These are phyloP conservation scores for Anaspis maculata DNA, from an alignment of 2,888 invertebrate species.

Conservation along the genomic window DNA sequence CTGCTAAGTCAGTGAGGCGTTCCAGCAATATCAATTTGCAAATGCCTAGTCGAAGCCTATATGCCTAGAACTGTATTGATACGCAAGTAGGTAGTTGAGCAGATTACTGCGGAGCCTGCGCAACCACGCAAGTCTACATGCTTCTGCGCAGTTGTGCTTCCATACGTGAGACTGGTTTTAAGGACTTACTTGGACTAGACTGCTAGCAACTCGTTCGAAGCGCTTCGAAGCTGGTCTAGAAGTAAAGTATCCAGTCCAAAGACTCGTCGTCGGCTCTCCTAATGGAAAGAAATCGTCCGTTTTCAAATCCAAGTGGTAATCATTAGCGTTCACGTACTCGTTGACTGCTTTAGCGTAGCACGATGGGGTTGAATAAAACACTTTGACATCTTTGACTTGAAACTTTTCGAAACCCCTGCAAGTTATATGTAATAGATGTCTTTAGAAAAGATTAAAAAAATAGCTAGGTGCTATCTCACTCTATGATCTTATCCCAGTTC, in stretches of 20 bases:
- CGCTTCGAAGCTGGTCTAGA: conserved; percentile 72
- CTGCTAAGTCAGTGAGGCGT: too few species aligned
- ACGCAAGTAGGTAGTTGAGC: too few species aligned
- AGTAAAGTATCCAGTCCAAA: conserved; percentile 88
- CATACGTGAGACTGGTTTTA: too few species aligned
- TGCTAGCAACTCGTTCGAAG: conserved; percentile 63
- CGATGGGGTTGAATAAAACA: conserved; percentile 73
- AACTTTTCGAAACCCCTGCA: conserved; percentile 9
- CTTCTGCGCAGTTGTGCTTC: too few species aligned
- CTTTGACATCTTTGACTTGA: conserved; percentile 45
- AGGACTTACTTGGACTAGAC: conserved; percentile 64
- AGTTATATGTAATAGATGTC: too few species aligned
- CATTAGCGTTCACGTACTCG: conserved; percentile 16
- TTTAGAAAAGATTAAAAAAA: too few species aligned
- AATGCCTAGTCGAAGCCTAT: too few species aligned
- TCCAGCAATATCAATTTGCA: too few species aligned
- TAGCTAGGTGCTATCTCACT: conserved; percentile 6
- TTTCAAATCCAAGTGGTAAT: conserved; percentile 48
- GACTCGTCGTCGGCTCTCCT: conserved; percentile 71
- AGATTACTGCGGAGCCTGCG: too few species aligned
- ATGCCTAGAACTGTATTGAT: too few species aligned
- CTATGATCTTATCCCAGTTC: conserved; percentile 9
- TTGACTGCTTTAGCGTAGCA: conserved; percentile 68
- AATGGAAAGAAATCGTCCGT: conserved; percentile 86
- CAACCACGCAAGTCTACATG: too few species aligned